phyloP scores from a whole-genome alignment of 2,113 vertebrate genomes.

The Bubo scandiacus region DNA sequence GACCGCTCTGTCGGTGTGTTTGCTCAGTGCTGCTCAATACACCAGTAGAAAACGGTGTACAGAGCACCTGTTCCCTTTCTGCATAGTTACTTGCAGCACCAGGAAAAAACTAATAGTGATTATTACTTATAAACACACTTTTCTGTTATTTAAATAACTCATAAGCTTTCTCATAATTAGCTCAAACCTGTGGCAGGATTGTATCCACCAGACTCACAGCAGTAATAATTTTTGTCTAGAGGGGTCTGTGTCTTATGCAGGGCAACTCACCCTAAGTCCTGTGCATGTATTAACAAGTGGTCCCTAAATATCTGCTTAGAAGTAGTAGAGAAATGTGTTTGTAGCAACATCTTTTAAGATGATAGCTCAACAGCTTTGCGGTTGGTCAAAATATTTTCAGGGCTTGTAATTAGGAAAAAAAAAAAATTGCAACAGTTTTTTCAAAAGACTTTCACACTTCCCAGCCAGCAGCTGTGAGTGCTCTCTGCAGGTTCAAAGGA shows the following conservation, averaged over 20 bases:
- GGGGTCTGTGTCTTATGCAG: background rate
- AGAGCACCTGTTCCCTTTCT: background rate
- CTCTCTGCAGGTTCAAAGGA: background rate
- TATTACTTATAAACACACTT: background rate
- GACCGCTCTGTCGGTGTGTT: accelerated
- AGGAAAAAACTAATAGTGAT: background rate
- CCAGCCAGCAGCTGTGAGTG: background rate
- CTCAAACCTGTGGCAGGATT: background rate
- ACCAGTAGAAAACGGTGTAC: no score
- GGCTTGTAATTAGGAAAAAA: background rate
- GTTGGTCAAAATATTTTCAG: background rate
- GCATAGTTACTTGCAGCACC: background rate
- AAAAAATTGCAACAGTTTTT: background rate
- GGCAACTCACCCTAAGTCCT: background rate
- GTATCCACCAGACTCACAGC: background rate
- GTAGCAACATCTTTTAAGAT: background rate
- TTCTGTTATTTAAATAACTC: background rate
- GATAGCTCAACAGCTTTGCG: background rate
- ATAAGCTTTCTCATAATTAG: background rate
- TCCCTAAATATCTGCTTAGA: background rate
- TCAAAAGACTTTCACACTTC: background rate
- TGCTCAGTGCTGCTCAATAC: background rate
- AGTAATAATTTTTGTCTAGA: accelerated
- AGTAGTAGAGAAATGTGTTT: background rate
- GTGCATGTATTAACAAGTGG: accelerated